These are phyloP conservation scores for Athalia cordata DNA, from an alignment of 2,888 invertebrate species.

Conservation along the genomic window DNA sequence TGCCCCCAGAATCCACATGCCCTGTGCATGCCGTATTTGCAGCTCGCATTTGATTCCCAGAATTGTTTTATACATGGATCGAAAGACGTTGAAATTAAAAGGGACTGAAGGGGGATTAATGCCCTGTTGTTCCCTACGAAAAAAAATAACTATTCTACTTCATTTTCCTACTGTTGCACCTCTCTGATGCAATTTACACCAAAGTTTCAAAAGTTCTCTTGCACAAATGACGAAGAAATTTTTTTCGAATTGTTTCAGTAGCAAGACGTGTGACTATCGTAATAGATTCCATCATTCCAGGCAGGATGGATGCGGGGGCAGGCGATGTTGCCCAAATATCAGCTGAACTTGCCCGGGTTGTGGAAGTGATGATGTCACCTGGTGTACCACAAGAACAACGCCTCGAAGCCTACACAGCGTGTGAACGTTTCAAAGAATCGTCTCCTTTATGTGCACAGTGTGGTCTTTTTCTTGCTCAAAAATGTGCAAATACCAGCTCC, in stretches of 20 bases:
- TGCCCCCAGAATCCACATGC: background rate
- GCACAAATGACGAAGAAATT: background rate
- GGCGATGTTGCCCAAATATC: constrained; percentile 82
- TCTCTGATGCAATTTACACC: background rate
- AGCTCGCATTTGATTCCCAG: background rate
- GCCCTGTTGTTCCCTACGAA: too few relatives aligned
- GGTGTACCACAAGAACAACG: constrained; percentile 84
- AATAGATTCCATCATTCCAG: background rate
- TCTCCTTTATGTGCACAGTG: constrained; percentile 93
- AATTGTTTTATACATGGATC: constrained; percentile 2
- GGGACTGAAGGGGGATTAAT: background rate
- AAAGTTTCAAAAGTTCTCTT: background rate
- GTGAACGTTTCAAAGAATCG: constrained; percentile 89
- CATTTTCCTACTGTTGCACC: background rate
- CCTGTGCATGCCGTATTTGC: background rate
- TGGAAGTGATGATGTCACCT: constrained; percentile 90
- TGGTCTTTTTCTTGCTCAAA: constrained; percentile 86
- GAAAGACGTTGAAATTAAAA: background rate
- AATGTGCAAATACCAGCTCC: constrained; percentile 81
- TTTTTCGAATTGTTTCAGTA: constrained; percentile 8
- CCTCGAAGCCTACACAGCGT: constrained; percentile 88
- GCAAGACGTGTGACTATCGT: background rate
- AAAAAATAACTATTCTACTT: too few relatives aligned
- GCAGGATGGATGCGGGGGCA: constrained; percentile 73
- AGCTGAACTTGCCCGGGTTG: constrained; percentile 86